Evolutionary conservation across 2,888 invertebrate genomes (phyloP).

Genomic region (Drosophila affinis): DNA sequence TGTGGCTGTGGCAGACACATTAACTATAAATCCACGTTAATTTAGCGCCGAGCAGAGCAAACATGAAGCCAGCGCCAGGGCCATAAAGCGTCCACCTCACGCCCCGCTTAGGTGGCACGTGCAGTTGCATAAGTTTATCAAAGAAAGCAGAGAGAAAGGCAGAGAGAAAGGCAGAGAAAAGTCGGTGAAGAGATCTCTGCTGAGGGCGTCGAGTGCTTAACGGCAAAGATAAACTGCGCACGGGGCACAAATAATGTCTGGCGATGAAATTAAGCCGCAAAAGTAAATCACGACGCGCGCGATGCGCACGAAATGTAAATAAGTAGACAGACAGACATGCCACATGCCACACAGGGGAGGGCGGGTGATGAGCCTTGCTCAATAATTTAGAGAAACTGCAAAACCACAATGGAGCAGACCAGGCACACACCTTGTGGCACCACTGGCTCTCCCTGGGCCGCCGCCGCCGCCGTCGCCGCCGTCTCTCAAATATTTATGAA

Average conservation of each 20-base stretch:
- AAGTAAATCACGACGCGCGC: slow-evolving; percentile 81
- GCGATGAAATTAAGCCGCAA: slow-evolving; percentile 83
- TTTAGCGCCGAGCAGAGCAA: slow-evolving; percentile 62
- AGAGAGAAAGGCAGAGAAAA: slow-evolving; percentile 32
- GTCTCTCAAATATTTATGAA: slow-evolving; percentile 71
- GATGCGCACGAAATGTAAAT: slow-evolving; percentile 82
- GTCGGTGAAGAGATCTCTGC: slow-evolving; percentile 23
- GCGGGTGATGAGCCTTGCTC: slow-evolving; percentile 68
- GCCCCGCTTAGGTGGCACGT: slow-evolving; percentile 64
- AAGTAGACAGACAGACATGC: slow-evolving; percentile 11
- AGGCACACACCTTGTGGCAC: slow-evolving; percentile 28
- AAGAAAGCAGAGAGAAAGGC: slow-evolving; percentile 13
- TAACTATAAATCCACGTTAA: slow-evolving; percentile 81
- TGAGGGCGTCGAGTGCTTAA: slow-evolving; percentile 68
- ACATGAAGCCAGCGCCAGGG: slow-evolving; percentile 38
- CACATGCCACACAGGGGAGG: too few species aligned
- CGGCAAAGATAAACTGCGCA: slow-evolving; percentile 76
- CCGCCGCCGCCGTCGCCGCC: slow-evolving; percentile 29
- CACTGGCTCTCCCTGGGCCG: slow-evolving; percentile 20
- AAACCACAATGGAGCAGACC: slow-evolving; percentile 32
- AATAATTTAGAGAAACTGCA: slow-evolving; percentile 77
- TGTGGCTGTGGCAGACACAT: slow-evolving; percentile 63
- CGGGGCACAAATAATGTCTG: slow-evolving; percentile 81
- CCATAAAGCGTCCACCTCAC: slow-evolving; percentile 73
- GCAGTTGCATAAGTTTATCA: slow-evolving; percentile 80